A percentile compares a stretch with the other conserved stretches of the same genome.
Evolutionary conservation across 2,888 invertebrate genomes (phyloP).

Genomic region (Mesochorus sp.): DNA sequence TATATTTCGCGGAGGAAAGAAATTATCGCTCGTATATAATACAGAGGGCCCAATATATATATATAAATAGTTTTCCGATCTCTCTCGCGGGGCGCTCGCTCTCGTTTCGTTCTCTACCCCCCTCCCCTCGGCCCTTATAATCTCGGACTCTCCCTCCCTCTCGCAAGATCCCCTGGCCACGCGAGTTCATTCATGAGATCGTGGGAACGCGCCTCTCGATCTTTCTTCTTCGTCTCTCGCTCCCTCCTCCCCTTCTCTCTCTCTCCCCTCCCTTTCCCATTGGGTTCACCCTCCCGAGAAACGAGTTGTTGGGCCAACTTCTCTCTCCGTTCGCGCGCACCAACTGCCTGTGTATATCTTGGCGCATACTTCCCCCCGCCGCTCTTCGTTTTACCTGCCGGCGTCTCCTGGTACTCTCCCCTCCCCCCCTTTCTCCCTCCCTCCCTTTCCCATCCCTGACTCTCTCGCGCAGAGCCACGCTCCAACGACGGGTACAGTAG

Average conservation of each 20-base stretch:
- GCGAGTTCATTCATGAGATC: slow-evolving; percentile 82
- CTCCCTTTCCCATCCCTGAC: slow-evolving; percentile 21
- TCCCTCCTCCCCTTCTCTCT: slow-evolving; percentile 74
- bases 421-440: slow-evolving; percentile 16
- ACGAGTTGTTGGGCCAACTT: slow-evolving; percentile 63
- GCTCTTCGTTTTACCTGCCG: slow-evolving; percentile 40
- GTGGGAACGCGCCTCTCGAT: slow-evolving; percentile 79
- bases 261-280: slow-evolving; percentile 52
- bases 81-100: too few species aligned
- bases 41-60: too few species aligned
- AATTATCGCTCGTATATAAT: too few species aligned
- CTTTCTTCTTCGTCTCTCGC: slow-evolving; percentile 71
- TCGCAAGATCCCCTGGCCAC: slow-evolving; percentile 73
- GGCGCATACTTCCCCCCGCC: slow-evolving; percentile 46
- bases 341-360: neutral
- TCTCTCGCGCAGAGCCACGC: slow-evolving; percentile 37
- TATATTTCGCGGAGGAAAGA: too few species aligned
- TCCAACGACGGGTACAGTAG: slow-evolving; percentile 73
- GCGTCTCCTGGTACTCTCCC: slow-evolving; percentile 32
- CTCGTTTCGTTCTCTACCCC: neutral
- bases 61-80: too few species aligned
- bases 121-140: slow-evolving; percentile 11
- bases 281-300: slow-evolving; percentile 3
- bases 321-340: slow-evolving; percentile 33
- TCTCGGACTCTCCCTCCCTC: slow-evolving; percentile 69